phyloP scores from a whole-genome alignment of 2,797 vertebrate species.

The Poeciliopsis paucimaculata region DNA sequence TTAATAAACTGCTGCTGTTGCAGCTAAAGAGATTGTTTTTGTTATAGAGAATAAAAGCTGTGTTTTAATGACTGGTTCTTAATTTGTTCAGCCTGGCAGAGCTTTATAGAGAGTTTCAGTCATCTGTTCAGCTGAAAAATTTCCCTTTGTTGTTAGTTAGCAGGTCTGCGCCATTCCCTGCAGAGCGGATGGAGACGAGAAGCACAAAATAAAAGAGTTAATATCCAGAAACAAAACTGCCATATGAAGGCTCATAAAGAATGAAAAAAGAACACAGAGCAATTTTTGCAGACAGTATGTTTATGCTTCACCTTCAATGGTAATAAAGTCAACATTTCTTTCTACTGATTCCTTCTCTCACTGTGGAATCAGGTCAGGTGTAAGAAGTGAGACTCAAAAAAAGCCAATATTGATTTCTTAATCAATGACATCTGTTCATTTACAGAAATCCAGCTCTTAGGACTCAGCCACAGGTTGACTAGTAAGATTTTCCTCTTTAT shows the following conservation, averaged over 20 bases:
- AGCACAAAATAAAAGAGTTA: conserved; percentile 15
- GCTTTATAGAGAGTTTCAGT: conserved; percentile 6
- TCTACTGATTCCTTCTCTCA: too few species aligned
- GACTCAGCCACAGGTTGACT: neutral
- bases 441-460: neutral
- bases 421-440: neutral
- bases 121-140: conserved; percentile 6
- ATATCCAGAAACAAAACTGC: neutral
- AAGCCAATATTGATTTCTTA: neutral
- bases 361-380: neutral
- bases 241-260: neutral
- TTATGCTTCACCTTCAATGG: neutral
- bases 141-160: conserved; percentile 7
- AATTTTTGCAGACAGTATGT: neutral
- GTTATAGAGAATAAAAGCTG: conserved; percentile 12
- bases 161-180: neutral
- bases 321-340: neutral
- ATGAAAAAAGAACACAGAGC: neutral
- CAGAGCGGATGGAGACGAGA: conserved; percentile 7
- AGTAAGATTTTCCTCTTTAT: neutral
- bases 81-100: conserved; percentile 14
- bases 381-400: neutral
- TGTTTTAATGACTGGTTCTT: conserved; percentile 22
- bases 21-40: conserved; percentile 17
- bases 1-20: conserved; percentile 20